Evolutionary conservation across 2,888 invertebrate species (phyloP).

Genomic region (Tenthredo amoena): DNA sequence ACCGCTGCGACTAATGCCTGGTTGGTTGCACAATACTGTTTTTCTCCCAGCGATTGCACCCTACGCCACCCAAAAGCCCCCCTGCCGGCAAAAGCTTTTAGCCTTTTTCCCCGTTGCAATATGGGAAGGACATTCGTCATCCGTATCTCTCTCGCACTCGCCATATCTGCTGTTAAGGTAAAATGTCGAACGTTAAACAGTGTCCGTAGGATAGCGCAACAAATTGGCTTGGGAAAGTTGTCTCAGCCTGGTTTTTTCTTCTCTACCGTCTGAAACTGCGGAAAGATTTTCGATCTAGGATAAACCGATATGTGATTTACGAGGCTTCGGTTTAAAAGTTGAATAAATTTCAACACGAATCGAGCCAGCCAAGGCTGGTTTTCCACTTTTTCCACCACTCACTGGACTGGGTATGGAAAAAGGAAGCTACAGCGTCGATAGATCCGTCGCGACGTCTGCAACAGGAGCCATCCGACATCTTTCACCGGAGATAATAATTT

Average conservation of each 20-base stretch:
- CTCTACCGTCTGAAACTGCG: not conserved
- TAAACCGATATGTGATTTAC: not conserved
- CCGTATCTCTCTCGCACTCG: conserved; percentile 30
- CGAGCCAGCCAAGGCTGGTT: not conserved
- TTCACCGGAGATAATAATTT: conserved; percentile 12
- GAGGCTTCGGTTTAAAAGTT: not conserved
- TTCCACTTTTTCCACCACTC: not conserved
- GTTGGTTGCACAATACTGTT: conserved; percentile 65
- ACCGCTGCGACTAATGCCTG: conserved; percentile 61
- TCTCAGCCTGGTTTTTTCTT: not conserved
- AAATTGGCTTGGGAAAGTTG: conserved; percentile 62
- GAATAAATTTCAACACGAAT: not conserved
- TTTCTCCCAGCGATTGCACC: conserved; percentile 44
- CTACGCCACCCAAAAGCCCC: conserved; percentile 62
- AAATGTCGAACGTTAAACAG: conserved; percentile 54
- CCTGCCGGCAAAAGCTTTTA: conserved; percentile 72
- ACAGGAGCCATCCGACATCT: not conserved
- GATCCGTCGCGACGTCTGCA: not conserved
- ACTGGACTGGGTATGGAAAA: not conserved
- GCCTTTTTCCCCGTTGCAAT: conserved; percentile 60
- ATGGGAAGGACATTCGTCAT: conserved; percentile 54
- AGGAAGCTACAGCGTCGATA: not conserved
- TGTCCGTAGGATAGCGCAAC: conserved; percentile 60
- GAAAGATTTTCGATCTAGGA: not conserved
- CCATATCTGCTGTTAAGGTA: conserved; percentile 23